Evolutionary conservation across 2,113 vertebrate species (phyloP).

Genomic region (Melanostigma gelatinosum): DNA sequence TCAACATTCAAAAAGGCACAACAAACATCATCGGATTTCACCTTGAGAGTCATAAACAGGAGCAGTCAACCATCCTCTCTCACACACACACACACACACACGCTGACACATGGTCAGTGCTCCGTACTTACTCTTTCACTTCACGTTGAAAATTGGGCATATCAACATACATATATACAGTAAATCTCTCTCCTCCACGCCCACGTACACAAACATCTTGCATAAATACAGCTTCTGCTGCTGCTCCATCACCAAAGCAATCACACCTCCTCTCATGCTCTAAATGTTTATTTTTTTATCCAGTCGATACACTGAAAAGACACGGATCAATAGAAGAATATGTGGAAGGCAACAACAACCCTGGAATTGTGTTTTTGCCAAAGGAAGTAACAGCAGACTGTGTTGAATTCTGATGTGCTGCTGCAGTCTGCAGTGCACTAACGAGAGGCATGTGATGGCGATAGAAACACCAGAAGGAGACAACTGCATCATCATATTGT

Average conservation of each 20-base stretch:
- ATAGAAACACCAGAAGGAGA: constrained; percentile 52
- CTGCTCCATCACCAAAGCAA: constrained; percentile 51
- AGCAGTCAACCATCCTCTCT: neutral
- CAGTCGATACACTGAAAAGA: constrained; percentile 17
- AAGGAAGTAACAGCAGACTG: constrained; percentile 19
- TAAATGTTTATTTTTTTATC: neutral
- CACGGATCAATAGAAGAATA: constrained; percentile 45
- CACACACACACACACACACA: constrained; percentile 1
- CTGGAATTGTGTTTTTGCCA: neutral
- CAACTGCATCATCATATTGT: constrained; percentile 51
- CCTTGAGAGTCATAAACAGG: constrained; percentile 6
- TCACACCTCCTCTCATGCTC: constrained; percentile 32
- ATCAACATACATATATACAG: constrained; percentile 41
- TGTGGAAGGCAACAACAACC: constrained; percentile 28
- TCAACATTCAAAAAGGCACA: constrained; percentile 14
- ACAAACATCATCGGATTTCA: neutral
- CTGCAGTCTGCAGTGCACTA: constrained; percentile 33
- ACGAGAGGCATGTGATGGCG: constrained; percentile 44
- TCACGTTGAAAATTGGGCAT: constrained; percentile 25
- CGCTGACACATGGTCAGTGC: neutral
- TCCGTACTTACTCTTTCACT: constrained; percentile 9
- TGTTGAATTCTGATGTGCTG: constrained; percentile 28
- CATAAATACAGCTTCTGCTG: constrained; percentile 23
- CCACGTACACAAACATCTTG: constrained; percentile 2
- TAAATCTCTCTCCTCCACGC: neutral